Conservation (phyloP, 2,113 vertebrate genomes). For the Lepidothrix coronata region DNA sequence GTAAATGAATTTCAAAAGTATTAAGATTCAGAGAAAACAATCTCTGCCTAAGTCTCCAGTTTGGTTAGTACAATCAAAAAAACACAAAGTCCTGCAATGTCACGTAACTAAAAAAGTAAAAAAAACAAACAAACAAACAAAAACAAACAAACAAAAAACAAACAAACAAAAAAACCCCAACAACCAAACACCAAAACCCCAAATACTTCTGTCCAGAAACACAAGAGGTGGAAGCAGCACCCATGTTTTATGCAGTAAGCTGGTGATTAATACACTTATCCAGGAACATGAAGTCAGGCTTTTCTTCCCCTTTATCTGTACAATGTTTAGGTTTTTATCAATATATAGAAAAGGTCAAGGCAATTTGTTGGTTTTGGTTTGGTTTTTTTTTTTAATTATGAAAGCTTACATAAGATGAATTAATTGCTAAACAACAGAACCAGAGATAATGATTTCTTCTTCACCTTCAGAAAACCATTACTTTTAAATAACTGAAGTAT, state of each 20-base stretch:
- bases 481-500: not conserved
- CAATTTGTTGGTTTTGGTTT: not conserved
- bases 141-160: not conserved
- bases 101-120: not conserved
- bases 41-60: not conserved
- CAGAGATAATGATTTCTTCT: not conserved
- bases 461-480: not conserved
- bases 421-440: not conserved
- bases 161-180: not conserved
- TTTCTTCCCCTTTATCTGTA: not conserved
- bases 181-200: not conserved
- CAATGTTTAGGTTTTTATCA: not conserved
- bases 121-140: not conserved
- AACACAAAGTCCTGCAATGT: not conserved
- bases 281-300: not conserved
- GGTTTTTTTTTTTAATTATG: not conserved
- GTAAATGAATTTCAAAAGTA: not conserved
- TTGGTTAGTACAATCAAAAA: not conserved
- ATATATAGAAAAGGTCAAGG: not conserved
- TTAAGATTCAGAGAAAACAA: not conserved
- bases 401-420: not conserved
- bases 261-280: not conserved
- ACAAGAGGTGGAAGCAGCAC: not conserved
- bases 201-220: not conserved
- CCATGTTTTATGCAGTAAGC: not conserved